Conservation (phyloP, 2,797 vertebrate genomes). For the Cossypha polioptera region DNA sequence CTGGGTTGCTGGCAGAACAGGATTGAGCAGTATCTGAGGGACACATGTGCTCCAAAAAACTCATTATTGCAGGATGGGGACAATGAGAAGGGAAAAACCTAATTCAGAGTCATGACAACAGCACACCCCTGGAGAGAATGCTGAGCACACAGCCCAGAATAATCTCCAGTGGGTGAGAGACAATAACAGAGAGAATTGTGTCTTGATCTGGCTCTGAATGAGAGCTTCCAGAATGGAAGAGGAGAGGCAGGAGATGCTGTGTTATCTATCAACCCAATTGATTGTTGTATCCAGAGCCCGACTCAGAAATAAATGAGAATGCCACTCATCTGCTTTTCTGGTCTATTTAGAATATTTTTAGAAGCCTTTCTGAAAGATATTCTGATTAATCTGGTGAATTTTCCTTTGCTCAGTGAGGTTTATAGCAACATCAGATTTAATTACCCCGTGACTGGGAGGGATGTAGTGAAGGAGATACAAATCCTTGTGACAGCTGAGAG, state of each 20-base stretch:
- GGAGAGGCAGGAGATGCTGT: not conserved
- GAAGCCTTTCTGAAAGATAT: constrained; percentile 6
- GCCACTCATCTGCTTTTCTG: constrained; percentile 42
- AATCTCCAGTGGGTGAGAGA: not conserved
- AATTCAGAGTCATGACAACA: not conserved
- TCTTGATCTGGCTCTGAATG: constrained; percentile 29
- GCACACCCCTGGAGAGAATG: not conserved
- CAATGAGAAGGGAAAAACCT: not conserved
- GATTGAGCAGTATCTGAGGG: not conserved
- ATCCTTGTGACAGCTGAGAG: constrained; percentile 37
- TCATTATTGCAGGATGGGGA: not conserved
- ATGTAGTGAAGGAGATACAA: constrained; percentile 25
- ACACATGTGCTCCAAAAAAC: not conserved
- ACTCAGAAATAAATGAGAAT: constrained; percentile 31
- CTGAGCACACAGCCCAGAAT: constrained; percentile 7
- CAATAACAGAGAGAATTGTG: not conserved
- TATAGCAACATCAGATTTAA: constrained; percentile 36
- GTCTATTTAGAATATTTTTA: constrained; percentile 59
- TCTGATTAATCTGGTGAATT: constrained; percentile 56
- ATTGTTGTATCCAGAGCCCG: constrained; percentile 24
- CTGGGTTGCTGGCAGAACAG: not conserved
- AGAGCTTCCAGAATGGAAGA: not conserved
- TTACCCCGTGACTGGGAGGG: constrained; percentile 47
- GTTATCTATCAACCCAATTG: constrained; percentile 36
- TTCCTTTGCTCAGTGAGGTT: constrained; percentile 15